A percentile compares a stretch with the other conserved stretches of the same genome.
Evolutionary conservation across 2,797 vertebrate species (phyloP).

Genomic region (Pseudotriccus pelzelni): DNA sequence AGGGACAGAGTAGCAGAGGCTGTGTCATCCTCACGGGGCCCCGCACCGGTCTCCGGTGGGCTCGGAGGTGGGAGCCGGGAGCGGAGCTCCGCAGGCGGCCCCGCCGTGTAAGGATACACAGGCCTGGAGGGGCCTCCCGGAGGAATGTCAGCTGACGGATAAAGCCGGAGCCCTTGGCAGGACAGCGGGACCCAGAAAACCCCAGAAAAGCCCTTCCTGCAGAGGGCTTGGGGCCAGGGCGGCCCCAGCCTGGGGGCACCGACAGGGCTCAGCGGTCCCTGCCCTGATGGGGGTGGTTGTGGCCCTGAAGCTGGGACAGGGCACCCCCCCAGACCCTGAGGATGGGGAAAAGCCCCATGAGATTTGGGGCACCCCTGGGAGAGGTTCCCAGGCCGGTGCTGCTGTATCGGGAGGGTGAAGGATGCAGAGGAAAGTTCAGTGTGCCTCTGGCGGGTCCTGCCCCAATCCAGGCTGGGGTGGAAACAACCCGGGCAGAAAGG

Average conservation of each 20-base stretch:
- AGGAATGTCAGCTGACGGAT: conserved; percentile 61
- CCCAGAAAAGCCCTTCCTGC: neutral
- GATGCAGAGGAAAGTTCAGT: conserved; percentile 41
- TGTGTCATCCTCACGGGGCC: rapidly evolving
- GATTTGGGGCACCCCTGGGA: neutral
- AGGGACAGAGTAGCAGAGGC: neutral
- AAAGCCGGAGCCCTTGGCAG: conserved; percentile 37
- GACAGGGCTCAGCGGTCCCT: rapidly evolving
- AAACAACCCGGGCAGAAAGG: neutral
- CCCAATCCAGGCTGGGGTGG: neutral
- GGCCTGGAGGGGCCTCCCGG: conserved; percentile 31
- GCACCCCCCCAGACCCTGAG: neutral
- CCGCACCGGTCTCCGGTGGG: neutral
- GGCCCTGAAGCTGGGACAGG: rapidly evolving
- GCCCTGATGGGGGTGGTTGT: rapidly evolving
- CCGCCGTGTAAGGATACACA: neutral
- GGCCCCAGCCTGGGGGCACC: rapidly evolving
- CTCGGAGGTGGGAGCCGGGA: neutral
- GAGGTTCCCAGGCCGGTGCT: neutral
- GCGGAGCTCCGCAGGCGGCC: rapidly evolving
- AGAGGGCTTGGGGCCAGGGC: neutral
- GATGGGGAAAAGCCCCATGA: neutral
- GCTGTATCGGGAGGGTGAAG: conserved; percentile 45
- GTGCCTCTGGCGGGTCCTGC: neutral
- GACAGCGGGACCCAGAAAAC: neutral